Conservation (phyloP, 2,113 vertebrate genomes). For the Gadus macrocephalus region DNA sequence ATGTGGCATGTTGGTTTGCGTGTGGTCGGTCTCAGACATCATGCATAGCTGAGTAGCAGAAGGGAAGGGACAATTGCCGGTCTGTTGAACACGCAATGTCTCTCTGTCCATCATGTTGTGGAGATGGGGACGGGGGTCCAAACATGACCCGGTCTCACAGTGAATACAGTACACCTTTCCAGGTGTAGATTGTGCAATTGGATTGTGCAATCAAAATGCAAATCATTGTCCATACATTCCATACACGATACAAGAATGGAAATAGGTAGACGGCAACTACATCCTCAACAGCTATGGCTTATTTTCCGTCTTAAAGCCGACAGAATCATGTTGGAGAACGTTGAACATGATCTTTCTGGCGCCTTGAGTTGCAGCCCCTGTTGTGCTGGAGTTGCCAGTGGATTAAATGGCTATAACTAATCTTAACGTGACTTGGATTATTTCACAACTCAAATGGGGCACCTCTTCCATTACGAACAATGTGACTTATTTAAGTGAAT, state of each 20-base stretch:
- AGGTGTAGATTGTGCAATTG: too few species aligned
- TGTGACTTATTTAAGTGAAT: too few species aligned
- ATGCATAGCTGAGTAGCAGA: constrained; percentile 47
- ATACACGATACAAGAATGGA: neutral
- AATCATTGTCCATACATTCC: neutral
- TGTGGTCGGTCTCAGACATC: constrained; percentile 38
- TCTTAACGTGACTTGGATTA: neutral
- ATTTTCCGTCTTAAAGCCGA: neutral
- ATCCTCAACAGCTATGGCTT: too few species aligned
- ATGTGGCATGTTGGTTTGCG: constrained; percentile 45
- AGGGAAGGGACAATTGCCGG: constrained; percentile 5
- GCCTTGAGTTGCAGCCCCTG: too few species aligned
- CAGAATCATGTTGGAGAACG: neutral
- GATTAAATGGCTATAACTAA: neutral
- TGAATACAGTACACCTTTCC: too few species aligned
- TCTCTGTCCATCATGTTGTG: neutral
- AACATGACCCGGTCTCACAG: neutral
- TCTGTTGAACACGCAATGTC: neutral
- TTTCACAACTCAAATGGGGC: too few species aligned
- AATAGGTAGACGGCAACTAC: neutral
- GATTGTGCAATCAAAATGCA: neutral
- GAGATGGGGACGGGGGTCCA: neutral
- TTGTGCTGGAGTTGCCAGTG: too few species aligned
- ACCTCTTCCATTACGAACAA: too few species aligned
- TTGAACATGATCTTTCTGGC: neutral